These are phyloP conservation scores for Reinhardtius hippoglossoides DNA, from an alignment of 2,113 vertebrate genomes.

Conservation along the genomic window DNA sequence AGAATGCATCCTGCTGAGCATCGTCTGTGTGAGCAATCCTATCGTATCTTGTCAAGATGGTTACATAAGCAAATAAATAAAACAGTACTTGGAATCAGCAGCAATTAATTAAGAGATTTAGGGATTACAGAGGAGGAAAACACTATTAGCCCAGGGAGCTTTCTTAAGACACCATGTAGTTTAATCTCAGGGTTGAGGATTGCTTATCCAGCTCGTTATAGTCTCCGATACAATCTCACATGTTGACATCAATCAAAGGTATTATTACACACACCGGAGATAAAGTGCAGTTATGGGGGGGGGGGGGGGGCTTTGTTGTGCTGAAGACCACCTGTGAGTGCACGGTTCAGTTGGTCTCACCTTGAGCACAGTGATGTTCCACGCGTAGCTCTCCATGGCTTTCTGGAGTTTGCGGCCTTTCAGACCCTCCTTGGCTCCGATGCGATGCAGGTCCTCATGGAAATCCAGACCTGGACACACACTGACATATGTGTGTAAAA, in stretches of 20 bases:
- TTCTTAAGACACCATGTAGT: slow-evolving; percentile 43
- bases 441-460: slow-evolving; percentile 90
- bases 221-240: slow-evolving; percentile 18
- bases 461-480: slow-evolving; percentile 87
- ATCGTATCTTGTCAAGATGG: slow-evolving; percentile 49
- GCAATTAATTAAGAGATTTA: slow-evolving; percentile 70
- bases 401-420: slow-evolving; percentile 92
- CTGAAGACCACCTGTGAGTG: background rate
- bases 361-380: slow-evolving; percentile 90
- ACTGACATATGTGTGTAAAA: background rate
- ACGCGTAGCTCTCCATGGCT: slow-evolving; percentile 93
- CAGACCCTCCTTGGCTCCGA: slow-evolving; percentile 89
- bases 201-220: slow-evolving; percentile 32
- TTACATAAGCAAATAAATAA: slow-evolving; percentile 49
- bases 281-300: no score
- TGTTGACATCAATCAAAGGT: slow-evolving; percentile 11
- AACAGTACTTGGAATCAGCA: slow-evolving; percentile 35
- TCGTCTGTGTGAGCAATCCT: slow-evolving; percentile 51
- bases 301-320: background rate
- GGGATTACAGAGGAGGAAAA: slow-evolving; percentile 64
- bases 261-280: background rate
- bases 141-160: slow-evolving; percentile 56
- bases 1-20: slow-evolving; percentile 30
- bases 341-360: slow-evolving; percentile 52
- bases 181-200: slow-evolving; percentile 49